These are phyloP conservation scores for Heteromormyrus szaboi DNA, from an alignment of 2,797 vertebrate genomes.

Conservation along the genomic window DNA sequence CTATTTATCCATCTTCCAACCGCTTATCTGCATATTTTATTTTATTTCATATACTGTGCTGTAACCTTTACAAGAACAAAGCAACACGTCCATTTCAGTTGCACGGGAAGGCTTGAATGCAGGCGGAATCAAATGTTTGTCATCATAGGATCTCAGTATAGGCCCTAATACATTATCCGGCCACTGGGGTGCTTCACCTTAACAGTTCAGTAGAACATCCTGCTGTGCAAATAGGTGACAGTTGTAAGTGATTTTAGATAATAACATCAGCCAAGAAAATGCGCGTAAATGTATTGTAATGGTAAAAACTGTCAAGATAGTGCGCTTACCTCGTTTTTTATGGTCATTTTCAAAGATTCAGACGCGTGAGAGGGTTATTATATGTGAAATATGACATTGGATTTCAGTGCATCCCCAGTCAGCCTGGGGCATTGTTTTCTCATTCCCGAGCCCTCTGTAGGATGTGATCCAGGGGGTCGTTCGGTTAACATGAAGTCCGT, in stretches of 20 bases:
- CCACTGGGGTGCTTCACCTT: not conserved
- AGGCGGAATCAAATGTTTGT: not conserved
- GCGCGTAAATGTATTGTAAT: not conserved
- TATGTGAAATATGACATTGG: constrained; percentile 2
- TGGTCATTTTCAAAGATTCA: not conserved
- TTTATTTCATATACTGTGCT: not conserved
- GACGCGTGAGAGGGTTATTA: not conserved
- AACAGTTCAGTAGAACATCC: not conserved
- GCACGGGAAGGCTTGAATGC: not conserved
- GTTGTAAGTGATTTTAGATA: constrained; percentile 2
- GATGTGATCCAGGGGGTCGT: not conserved
- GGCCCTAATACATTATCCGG: not conserved
- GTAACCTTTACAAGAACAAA: not conserved
- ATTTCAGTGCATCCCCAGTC: not conserved
- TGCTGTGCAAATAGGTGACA: not conserved
- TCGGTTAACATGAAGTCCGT: not conserved
- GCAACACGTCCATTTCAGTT: not conserved
- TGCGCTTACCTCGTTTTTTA: not conserved
- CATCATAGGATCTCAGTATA: not conserved
- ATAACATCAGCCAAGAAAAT: constrained; percentile 1
- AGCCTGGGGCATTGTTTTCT: not conserved
- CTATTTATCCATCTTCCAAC: not conserved
- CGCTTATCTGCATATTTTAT: not conserved
- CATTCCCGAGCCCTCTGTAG: not conserved
- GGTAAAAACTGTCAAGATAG: constrained; percentile 3